phyloP scores from a whole-genome alignment of 2,797 vertebrate genomes.

The Myotis daubentonii region DNA sequence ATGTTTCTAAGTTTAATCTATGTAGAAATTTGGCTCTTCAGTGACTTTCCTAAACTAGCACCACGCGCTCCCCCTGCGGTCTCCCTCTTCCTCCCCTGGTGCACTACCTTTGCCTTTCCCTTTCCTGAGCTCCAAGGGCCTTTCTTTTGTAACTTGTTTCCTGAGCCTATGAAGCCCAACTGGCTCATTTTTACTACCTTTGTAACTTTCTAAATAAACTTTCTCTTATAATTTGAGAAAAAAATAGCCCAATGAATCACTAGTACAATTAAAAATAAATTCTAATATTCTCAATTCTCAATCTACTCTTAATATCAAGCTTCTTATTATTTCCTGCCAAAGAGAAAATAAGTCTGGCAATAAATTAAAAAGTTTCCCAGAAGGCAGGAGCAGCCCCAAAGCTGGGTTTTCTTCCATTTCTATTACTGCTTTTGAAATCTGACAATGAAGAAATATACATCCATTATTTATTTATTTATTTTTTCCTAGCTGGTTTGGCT shows the following conservation, averaged over 20 bases:
- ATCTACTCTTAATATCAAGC: background rate
- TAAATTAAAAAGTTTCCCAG: background rate
- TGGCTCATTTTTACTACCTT: no score
- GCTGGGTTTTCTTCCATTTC: background rate
- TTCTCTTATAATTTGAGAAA: no score
- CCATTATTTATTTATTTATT: no score
- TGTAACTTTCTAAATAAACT: no score
- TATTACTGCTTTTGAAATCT: background rate
- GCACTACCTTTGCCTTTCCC: no score
- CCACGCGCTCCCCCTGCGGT: background rate
- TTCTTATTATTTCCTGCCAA: conserved; percentile 5
- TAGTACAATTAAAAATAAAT: conserved; percentile 15
- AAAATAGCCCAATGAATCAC: background rate
- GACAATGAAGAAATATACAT: background rate
- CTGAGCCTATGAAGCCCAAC: no score
- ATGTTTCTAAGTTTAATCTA: background rate
- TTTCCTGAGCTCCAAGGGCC: no score
- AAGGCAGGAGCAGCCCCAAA: background rate
- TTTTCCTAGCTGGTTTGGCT: no score
- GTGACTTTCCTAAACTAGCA: background rate
- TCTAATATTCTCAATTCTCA: background rate
- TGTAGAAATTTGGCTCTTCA: conserved; percentile 13
- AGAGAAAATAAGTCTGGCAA: background rate
- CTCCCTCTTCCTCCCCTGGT: no score
- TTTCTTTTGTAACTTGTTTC: no score